Evolutionary conservation across 2,797 vertebrate species (phyloP).

Genomic region (Eulemur coronatus): DNA sequence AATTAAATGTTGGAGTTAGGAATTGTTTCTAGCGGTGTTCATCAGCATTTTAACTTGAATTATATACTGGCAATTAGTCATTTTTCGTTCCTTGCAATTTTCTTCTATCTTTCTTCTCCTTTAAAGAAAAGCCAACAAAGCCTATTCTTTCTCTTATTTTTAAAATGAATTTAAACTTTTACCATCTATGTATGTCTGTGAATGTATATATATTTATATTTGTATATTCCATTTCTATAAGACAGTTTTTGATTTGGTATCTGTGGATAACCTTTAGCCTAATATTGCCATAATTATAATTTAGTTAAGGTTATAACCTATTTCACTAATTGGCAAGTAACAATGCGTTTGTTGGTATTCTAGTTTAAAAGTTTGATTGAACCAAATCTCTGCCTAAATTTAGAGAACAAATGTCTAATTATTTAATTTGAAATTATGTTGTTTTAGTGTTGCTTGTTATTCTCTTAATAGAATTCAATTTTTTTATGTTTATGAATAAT

Average conservation of each 20-base stretch:
- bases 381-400: neutral
- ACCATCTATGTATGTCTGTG: neutral
- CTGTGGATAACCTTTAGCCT: neutral
- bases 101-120: neutral
- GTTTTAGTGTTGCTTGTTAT: neutral
- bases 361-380: neutral
- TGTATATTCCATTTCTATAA: neutral
- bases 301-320: slow-evolving; percentile 16
- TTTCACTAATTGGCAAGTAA: neutral
- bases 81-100: slow-evolving; percentile 21
- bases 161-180: neutral
- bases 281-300: slow-evolving; percentile 5
- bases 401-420: neutral
- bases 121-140: neutral
- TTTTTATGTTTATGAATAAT: neutral
- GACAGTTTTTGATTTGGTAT: slow-evolving; percentile 4
- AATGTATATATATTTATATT: neutral
- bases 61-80: neutral
- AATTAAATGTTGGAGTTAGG: neutral
- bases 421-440: slow-evolving; percentile 3
- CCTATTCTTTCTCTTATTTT: neutral
- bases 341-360: neutral
- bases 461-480: neutral
- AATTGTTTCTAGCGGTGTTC: neutral
- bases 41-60: neutral